Base-by-base conservation (phyloP, 2,113 vertebrate species). In the Megalops atlanticus region DNA sequence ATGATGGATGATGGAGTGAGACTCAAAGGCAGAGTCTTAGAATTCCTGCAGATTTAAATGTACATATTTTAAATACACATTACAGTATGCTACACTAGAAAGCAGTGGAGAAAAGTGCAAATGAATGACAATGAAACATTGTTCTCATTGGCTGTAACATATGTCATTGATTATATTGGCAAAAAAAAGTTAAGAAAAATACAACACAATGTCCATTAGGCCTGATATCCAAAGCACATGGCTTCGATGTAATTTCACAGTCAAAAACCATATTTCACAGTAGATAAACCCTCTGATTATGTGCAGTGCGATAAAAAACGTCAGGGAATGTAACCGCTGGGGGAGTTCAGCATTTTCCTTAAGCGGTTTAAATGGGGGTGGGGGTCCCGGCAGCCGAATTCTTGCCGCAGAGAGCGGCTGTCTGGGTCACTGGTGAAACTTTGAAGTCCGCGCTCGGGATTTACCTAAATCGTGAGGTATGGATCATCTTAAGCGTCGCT, bases 381-480 rank as follows among this genome's bases (percentile, higher is more conserved):
- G 45, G 87, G 87, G 85, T 88, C 81, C 79, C 83, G 41, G 81
- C 82, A 54, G 78, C 78, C 45, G 16, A 78, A 43, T 82, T 54
- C 85, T 69, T 79, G 38, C 54, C 36, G 86, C 85, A 87, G n/a
- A 77, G 79, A 86, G 83, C 82, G 76, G 81, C 80, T 81, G 75
- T 77, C 83, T 83, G 83, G 86, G 87, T 90, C 88, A 88, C 74
- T 38, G 38, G 81, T 84, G 85, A 45, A 78, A 80, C 85, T 90
- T 86, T 89, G 85, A 89, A 91, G 89, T 89, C 86, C 85, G 80
- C 80, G 81, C 77, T 77, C 21, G 80, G 88, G 90, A 91, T 92
- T 92, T 89, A 86, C 85, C 84, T 89, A 83, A 89, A 91, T 89
- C 90, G 84, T 85, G 83, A 89, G 78, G 84, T 83, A 86, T 84